Percentiles rank a stretch among this genome's conserved stretches.
Conservation (phyloP, 1,140 invertebrate genomes). For the Meteorus sp. region DNA sequence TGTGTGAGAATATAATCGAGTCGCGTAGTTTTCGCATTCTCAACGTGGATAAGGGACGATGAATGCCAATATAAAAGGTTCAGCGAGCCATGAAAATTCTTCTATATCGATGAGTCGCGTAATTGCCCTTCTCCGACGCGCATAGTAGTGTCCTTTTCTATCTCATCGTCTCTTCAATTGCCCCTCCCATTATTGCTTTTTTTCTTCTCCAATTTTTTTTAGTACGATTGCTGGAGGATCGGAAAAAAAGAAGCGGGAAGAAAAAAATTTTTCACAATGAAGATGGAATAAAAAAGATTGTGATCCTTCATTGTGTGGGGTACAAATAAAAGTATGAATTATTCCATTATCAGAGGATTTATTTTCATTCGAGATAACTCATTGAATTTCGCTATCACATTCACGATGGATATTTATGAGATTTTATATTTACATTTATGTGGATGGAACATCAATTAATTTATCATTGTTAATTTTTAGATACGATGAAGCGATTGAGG, state of each 20-base stretch:
- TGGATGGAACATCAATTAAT: too few species aligned
- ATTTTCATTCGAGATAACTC: too few species aligned
- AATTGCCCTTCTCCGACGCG: constrained; percentile 28
- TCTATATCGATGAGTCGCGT: constrained; percentile 14
- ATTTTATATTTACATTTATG: neutral
- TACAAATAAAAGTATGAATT: too few species aligned
- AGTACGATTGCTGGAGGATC: neutral
- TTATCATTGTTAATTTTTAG: constrained; percentile 46
- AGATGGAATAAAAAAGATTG: neutral
- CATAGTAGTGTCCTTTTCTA: constrained; percentile 14
- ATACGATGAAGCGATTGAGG: constrained; percentile 49
- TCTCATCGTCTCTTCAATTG: neutral
- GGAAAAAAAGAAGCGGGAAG: neutral
- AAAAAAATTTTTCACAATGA: neutral
- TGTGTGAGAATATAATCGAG: constrained; percentile 10
- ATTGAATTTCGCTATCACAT: too few species aligned
- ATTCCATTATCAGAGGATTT: neutral
- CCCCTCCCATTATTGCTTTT: neutral
- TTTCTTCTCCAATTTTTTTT: constrained; percentile 16
- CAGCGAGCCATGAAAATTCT: constrained; percentile 24
- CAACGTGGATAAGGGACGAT: neutral
- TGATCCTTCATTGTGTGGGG: neutral
- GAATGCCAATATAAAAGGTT: constrained; percentile 20
- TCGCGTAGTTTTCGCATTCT: neutral
- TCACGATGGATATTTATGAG: neutral